Percentiles rank a stretch among this genome's conserved stretches.
phyloP scores from a whole-genome alignment of 2,888 invertebrate species.

The Drosophila sordidula region DNA sequence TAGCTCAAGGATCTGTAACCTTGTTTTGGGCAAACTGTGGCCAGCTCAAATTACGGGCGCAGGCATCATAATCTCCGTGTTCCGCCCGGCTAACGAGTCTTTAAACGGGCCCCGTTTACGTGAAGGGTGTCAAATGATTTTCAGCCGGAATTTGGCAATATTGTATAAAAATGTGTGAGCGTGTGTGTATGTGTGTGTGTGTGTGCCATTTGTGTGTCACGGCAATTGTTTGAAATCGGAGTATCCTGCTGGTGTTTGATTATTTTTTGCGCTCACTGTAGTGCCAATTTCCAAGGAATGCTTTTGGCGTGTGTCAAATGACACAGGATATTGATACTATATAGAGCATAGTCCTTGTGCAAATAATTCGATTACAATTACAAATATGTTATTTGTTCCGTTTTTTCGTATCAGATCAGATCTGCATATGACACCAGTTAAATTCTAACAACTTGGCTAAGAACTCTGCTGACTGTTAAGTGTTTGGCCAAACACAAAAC shows the following conservation, averaged over 20 bases:
- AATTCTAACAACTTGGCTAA: constrained; percentile 8
- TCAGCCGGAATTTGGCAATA: constrained; percentile 70
- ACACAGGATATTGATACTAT: constrained; percentile 36
- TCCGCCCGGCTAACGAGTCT: constrained; percentile 50
- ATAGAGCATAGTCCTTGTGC: not conserved
- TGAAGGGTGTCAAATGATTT: constrained; percentile 65
- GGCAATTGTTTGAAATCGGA: constrained; percentile 75
- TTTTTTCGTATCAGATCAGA: constrained; percentile 3
- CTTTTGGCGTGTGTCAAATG: constrained; percentile 68
- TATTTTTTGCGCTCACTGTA: constrained; percentile 23
- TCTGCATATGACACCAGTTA: constrained; percentile 67
- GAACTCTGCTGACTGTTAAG: constrained; percentile 5
- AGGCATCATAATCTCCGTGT: constrained; percentile 41
- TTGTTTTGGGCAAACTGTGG: constrained; percentile 51
- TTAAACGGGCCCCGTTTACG: constrained; percentile 42
- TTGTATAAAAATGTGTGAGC: constrained; percentile 60
- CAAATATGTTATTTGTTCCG: constrained; percentile 25
- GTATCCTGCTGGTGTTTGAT: constrained; percentile 48
- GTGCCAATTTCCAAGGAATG: constrained; percentile 44
- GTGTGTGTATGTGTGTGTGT: not conserved
- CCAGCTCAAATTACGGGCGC: constrained; percentile 62
- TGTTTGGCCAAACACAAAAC: constrained; percentile 12
- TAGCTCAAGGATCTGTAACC: constrained; percentile 22
- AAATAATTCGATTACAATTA: constrained; percentile 42
- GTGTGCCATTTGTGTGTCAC: constrained; percentile 31